Evolutionary conservation across 2,888 invertebrate species (phyloP), one percentile per base, ranked within the genome.

Genomic region (Eilema sororculum): DNA sequence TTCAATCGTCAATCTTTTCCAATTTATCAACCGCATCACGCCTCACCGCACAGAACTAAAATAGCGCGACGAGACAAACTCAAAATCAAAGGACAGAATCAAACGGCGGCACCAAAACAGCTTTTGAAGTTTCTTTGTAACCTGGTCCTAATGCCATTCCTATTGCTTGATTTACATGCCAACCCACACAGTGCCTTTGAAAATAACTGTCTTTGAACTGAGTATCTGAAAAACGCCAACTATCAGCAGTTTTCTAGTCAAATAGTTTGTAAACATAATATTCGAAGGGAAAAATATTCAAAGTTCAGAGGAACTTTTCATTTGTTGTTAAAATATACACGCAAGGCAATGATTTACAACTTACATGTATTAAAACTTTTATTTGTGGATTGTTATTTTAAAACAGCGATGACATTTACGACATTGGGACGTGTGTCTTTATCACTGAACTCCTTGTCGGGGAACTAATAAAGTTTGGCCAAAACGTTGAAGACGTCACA

Each of bases 71-170:
- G 87, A 78, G 84, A 86, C 89, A 84, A 85, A 87, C 85, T 87
- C 85, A 75, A 81, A 93, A 94, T 94, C 92, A 93, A 92, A 93
- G 90, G 89, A 90, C 86, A 84, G 90, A 89, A 92, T 93, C 91
- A 90, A 91, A 90, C 87, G 86, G 86, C 84, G 83, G 81, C 85
- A 87, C 84, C 84, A 79, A 85, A 80, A 79, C 80, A 80, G 86
- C 92, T 94, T n/a, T 94, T 94, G 93, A 94, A 88, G 93, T 93
- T 87, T 86, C 88, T 88, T 88, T 87, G 87, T 87, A 87, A 88
- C 89, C 89, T 89, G 89, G 87, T 89, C 87, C 86, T 86, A 86
- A 87, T 83, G 82, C 80, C 83, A 82, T 81, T 84, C 72, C 80
- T 79, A 79, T 82, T 77, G 71, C 74, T 82, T 85, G 84, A 87